These are phyloP conservation scores for Ditylenchus weischeri DNA, from an alignment of 2,888 invertebrate species.

Conservation along the genomic window DNA sequence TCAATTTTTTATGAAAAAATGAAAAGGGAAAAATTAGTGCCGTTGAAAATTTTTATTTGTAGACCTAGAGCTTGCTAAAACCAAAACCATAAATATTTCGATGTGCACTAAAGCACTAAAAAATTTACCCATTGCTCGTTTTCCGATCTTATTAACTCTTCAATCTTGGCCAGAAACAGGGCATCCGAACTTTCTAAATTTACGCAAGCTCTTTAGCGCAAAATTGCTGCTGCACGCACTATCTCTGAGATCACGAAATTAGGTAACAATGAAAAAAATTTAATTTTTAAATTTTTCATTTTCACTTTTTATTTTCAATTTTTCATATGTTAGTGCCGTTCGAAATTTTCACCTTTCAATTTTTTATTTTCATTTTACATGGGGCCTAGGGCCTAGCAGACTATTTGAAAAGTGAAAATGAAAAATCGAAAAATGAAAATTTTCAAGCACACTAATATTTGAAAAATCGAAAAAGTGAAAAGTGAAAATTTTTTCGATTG, in stretches of 20 bases:
- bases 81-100: background rate
- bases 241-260: constrained; percentile 49
- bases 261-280: too few species aligned
- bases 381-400: too few species aligned
- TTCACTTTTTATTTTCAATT: too few species aligned
- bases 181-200: constrained; percentile 8
- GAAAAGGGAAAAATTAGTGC: too few species aligned
- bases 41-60: too few species aligned
- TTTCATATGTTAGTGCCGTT: background rate
- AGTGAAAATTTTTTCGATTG: too few species aligned
- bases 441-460: too few species aligned
- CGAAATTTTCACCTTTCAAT: background rate
- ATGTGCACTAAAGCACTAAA: background rate
- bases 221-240: constrained; percentile 76
- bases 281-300: too few species aligned
- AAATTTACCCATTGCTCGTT: constrained; percentile 34
- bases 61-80: constrained; percentile 77
- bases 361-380: background rate
- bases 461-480: too few species aligned
- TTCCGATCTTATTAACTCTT: constrained; percentile 31
- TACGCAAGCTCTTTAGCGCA: constrained; percentile 72
- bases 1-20: too few species aligned
- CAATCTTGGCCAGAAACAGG: constrained; percentile 39
- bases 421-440: too few species aligned
- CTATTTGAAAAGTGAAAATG: too few species aligned